Percentiles rank a stretch among this genome's conserved stretches.
These are phyloP conservation scores for Cheilosia variabilis DNA, from an alignment of 2,888 invertebrate species.

Conservation along the genomic window DNA sequence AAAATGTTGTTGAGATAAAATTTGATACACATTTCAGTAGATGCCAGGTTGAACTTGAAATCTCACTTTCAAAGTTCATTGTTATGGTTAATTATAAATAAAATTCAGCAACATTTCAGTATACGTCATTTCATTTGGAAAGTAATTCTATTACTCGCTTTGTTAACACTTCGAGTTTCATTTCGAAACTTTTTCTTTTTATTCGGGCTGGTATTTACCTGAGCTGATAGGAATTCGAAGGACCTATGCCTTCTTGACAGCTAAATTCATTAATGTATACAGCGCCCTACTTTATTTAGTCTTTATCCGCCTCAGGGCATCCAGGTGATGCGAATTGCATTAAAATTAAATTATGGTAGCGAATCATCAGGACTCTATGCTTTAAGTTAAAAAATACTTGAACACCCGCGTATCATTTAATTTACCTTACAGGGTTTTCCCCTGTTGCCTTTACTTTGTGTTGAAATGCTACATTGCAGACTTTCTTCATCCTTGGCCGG, in stretches of 20 bases:
- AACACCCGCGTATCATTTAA: conserved; percentile 16
- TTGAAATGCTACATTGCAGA: conserved; percentile 14
- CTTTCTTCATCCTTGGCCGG: background rate
- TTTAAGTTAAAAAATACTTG: background rate
- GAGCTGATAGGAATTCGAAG: background rate
- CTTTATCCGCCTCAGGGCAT: background rate
- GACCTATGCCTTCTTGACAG: background rate
- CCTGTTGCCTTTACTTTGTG: conserved; percentile 25
- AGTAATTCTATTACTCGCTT: too few relatives aligned
- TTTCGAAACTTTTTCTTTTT: background rate
- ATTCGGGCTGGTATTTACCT: background rate
- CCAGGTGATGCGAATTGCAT: conserved; percentile 1
- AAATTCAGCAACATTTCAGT: too few relatives aligned
- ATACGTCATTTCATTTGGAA: too few relatives aligned
- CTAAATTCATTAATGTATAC: background rate
- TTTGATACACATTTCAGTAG: too few relatives aligned
- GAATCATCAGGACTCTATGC: background rate
- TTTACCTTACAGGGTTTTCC: conserved; percentile 22
- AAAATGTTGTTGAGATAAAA: too few relatives aligned
- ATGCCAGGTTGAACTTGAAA: too few relatives aligned
- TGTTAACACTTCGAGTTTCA: background rate
- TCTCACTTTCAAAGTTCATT: too few relatives aligned
- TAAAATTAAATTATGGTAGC: conserved; percentile 13
- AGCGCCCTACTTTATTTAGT: background rate
- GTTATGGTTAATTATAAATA: too few relatives aligned